Evolutionary conservation across 2,113 vertebrate genomes (phyloP), one percentile per base, ranked within the genome.

Genomic region (Proterorhinus semilunaris): DNA sequence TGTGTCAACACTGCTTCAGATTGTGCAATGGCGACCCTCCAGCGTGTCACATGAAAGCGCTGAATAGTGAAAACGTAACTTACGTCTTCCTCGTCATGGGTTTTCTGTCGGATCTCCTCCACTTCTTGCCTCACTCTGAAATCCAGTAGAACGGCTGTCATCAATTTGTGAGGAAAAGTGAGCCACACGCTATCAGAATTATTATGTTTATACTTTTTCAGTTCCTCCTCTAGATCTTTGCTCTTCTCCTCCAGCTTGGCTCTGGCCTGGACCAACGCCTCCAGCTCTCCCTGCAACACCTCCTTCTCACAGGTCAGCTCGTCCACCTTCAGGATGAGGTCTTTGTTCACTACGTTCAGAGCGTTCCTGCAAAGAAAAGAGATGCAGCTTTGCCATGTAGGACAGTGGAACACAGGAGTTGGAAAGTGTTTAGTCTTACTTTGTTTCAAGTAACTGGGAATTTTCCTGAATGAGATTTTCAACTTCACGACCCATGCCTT

Each of bases 401-500:
- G 27, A 36, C 27, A 36, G 27, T 36, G 27, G 27, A 36, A 36
- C 4, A 36, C 27, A 36, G 27, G 27, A 36, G 6, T 44, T 11
- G 59, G 42, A 45, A 0, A 36, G 54, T 3, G 9, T 15, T 15
- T 52, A 2, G 10, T 72, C 95, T 95, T 94, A 99, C 98, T 99
- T 99, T 83, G 97, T 99, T 86, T 99, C 98, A 76, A 99, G 94
- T 57, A 99, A 93, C 72, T 98, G 96, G 0, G 96, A 96, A 90
- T 99, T 99, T 89, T 99, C 98, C 90, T 95, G 81, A 76, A 99
- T 95, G 9, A 99, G 94, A 85, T 99, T 98, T 76, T 98, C 98
- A 78, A 99, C 98, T 91, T 99, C 98, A 76, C 97, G 95, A 69
- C 97, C 96, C 97, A 99, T 98, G 80, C 97, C 97, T 99, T 89